phyloP scores from a whole-genome alignment of 2,888 invertebrate species.

The Amiota mariae region DNA sequence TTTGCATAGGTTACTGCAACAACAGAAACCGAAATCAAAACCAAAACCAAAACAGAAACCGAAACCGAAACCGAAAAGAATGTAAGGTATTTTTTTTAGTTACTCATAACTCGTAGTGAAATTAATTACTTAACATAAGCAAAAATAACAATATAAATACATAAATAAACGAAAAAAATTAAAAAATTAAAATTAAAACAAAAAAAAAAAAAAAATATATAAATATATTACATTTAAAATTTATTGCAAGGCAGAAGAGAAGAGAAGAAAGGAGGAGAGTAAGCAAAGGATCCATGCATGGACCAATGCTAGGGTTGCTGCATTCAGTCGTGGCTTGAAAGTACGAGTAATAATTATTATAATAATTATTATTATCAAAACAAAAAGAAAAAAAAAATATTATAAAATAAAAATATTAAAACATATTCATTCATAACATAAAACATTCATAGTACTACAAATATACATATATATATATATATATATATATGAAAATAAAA shows the following conservation, averaged over 20 bases:
- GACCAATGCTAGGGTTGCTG: conserved; percentile 36
- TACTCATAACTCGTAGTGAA: conserved; percentile 16
- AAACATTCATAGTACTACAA: too few species aligned
- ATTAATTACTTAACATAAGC: conserved; percentile 35
- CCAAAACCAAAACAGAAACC: background rate
- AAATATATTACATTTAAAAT: conserved; percentile 12
- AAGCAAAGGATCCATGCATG: conserved; percentile 36
- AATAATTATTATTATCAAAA: background rate
- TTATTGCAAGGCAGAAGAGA: conserved; percentile 1
- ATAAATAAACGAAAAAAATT: conserved; percentile 26
- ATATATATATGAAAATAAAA: conserved; percentile 5
- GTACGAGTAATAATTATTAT: background rate
- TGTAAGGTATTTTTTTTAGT: conserved; percentile 4
- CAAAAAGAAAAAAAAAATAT: background rate
- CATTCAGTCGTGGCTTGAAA: background rate
- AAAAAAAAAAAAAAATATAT: conserved; percentile 19
- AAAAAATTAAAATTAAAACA: conserved; percentile 9
- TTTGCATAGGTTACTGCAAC: too few species aligned
- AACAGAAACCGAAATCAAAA: background rate
- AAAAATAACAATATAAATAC: conserved; percentile 30
- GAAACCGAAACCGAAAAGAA: background rate
- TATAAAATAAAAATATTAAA: background rate
- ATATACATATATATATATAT: background rate
- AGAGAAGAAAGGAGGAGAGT: background rate
- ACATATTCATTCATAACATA: background rate